Conservation (phyloP, 2,888 invertebrate genomes). For the Heliothis peltigera region DNA sequence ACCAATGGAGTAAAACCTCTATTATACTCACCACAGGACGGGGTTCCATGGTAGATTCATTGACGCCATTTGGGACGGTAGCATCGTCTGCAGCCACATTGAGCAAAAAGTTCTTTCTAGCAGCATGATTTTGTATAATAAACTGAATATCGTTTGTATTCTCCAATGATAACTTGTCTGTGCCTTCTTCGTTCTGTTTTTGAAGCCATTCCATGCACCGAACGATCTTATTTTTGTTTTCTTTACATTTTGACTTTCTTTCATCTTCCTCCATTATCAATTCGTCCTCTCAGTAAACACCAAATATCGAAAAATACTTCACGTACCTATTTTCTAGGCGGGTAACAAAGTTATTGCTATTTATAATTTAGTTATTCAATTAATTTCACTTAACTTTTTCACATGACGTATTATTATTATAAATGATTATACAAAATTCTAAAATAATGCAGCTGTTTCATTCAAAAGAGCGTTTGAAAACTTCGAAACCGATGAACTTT, state of each 20-base stretch:
- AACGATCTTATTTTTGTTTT: constrained; percentile 63
- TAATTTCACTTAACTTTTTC: too few species aligned
- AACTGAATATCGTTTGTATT: constrained; percentile 85
- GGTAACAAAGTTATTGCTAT: too few species aligned
- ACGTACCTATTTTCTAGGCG: background rate
- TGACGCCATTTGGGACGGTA: constrained; percentile 79
- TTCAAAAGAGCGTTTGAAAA: too few species aligned
- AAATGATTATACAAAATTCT: too few species aligned
- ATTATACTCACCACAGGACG: constrained; percentile 74
- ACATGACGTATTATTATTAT: too few species aligned
- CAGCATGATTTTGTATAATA: constrained; percentile 81
- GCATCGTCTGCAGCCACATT: constrained; percentile 81
- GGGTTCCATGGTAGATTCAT: constrained; percentile 74
- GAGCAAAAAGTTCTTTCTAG: constrained; percentile 78
- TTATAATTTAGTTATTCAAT: too few species aligned
- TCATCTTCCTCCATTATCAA: constrained; percentile 34
- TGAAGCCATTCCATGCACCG: constrained; percentile 84
- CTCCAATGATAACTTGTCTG: constrained; percentile 75
- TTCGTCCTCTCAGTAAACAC: background rate
- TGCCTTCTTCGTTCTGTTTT: constrained; percentile 78
- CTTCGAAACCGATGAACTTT: too few species aligned
- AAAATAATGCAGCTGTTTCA: too few species aligned
- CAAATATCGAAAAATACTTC: background rate
- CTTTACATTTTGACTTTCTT: constrained; percentile 10
- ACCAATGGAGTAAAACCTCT: background rate